A percentile compares a stretch with the other conserved stretches of the same genome.
These are phyloP conservation scores for Protodeltote pygarga DNA, from an alignment of 2,888 invertebrate species.

Conservation along the genomic window DNA sequence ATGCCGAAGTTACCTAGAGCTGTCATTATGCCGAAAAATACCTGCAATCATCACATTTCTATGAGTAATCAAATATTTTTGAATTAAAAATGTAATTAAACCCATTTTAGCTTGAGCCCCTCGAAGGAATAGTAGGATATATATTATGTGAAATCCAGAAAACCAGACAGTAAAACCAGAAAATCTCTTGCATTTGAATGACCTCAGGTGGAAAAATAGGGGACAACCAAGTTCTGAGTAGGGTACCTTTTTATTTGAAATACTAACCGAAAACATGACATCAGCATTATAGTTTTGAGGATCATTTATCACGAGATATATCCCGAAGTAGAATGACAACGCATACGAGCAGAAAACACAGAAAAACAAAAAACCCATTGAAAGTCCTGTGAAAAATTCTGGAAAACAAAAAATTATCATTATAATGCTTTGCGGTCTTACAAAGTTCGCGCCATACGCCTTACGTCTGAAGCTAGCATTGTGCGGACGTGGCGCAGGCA, in stretches of 20 bases:
- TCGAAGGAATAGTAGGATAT: no score
- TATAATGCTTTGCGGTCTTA: background rate
- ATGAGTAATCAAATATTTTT: no score
- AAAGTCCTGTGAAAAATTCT: slow-evolving; percentile 88
- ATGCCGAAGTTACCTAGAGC: slow-evolving; percentile 54
- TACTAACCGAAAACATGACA: slow-evolving; percentile 89
- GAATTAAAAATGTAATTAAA: no score
- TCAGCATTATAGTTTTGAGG: slow-evolving; percentile 85
- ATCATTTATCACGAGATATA: slow-evolving; percentile 88
- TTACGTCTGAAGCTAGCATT: no score
- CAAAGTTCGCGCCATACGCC: no score
- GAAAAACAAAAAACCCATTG: slow-evolving; percentile 90
- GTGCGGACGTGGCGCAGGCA: no score
- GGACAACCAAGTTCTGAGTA: no score
- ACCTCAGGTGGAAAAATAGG: background rate
- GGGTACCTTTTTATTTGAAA: background rate
- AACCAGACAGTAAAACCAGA: background rate
- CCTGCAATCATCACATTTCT: slow-evolving; percentile 44
- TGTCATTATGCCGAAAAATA: slow-evolving; percentile 86
- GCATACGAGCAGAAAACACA: slow-evolving; percentile 91
- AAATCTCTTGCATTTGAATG: background rate
- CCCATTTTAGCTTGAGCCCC: no score
- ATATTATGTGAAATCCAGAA: no score
- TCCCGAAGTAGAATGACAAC: slow-evolving; percentile 93
- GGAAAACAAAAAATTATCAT: slow-evolving; percentile 14